These are phyloP conservation scores for Parapristionchus giblindavisi DNA, from an alignment of 2,888 invertebrate genomes.

Conservation along the genomic window DNA sequence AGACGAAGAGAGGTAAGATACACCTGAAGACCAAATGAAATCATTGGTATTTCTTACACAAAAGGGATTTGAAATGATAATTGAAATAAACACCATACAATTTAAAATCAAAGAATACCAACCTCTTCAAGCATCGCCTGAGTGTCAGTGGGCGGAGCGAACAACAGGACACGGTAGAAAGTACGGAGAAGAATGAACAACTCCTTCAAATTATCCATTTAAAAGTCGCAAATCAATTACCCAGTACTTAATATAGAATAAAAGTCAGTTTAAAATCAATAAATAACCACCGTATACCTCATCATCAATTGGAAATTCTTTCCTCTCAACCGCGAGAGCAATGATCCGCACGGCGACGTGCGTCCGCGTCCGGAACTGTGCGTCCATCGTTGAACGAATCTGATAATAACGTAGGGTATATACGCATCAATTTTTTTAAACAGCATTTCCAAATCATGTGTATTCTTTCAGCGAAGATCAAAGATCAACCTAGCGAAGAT, in stretches of 20 bases:
- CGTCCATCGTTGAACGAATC: conserved; percentile 36
- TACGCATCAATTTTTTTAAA: too few species aligned
- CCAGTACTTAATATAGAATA: background rate
- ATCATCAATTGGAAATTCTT: conserved; percentile 10
- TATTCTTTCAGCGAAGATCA: background rate
- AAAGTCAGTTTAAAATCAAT: background rate
- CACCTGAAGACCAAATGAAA: background rate
- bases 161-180: conserved; percentile 62
- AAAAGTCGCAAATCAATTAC: background rate
- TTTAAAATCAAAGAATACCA: conserved; percentile 13
- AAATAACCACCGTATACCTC: background rate
- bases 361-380: conserved; percentile 24
- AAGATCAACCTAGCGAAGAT: background rate
- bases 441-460: too few species aligned
- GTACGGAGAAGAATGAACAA: conserved; percentile 55
- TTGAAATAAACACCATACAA: background rate
- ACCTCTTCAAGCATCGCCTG: conserved; percentile 48
- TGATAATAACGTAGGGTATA: background rate
- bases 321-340: conserved; percentile 30
- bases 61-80: background rate
- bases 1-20: background rate
- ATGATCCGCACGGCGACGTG: conserved; percentile 24
- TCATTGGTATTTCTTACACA: background rate
- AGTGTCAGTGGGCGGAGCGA: conserved; percentile 54
- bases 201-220: conserved; percentile 45